Conservation (phyloP, 2,113 vertebrate genomes). For the Aythya baeri region DNA sequence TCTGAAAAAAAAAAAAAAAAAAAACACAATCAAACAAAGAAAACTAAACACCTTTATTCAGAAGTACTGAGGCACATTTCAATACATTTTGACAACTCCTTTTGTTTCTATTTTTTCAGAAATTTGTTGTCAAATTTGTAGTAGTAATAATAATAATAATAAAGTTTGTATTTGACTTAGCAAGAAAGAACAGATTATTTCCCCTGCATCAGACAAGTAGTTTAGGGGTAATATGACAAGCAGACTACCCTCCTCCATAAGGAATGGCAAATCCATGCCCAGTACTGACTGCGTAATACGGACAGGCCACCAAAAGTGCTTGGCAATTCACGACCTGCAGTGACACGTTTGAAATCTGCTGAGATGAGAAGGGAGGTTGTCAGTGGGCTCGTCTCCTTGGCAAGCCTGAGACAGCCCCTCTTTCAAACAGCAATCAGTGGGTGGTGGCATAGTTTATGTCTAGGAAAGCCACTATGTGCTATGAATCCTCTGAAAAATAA, state of each 20-base stretch:
- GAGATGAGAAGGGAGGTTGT: background rate
- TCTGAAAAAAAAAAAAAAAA: background rate
- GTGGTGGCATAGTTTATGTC: background rate
- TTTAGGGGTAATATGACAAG: background rate
- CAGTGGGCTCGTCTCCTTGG: background rate
- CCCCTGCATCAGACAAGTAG: rapidly evolving
- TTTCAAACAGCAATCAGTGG: background rate
- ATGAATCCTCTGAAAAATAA: background rate
- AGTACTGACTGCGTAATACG: background rate
- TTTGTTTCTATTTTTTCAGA: background rate
- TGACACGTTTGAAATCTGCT: background rate
- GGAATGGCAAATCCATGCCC: background rate
- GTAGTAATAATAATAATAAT: background rate
- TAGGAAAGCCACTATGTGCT: background rate
- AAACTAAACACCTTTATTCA: background rate
- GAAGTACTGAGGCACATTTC: background rate
- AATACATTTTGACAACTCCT: background rate
- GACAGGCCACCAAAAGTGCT: background rate
- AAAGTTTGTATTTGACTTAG: background rate
- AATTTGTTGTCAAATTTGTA: background rate
- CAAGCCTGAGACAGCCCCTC: background rate
- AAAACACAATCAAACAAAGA: background rate
- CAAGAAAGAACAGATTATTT: background rate
- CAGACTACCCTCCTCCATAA: background rate
- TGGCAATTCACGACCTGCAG: background rate